Evolutionary conservation across 2,888 invertebrate species (phyloP).

Genomic region (Gisinianus flammeolus): DNA sequence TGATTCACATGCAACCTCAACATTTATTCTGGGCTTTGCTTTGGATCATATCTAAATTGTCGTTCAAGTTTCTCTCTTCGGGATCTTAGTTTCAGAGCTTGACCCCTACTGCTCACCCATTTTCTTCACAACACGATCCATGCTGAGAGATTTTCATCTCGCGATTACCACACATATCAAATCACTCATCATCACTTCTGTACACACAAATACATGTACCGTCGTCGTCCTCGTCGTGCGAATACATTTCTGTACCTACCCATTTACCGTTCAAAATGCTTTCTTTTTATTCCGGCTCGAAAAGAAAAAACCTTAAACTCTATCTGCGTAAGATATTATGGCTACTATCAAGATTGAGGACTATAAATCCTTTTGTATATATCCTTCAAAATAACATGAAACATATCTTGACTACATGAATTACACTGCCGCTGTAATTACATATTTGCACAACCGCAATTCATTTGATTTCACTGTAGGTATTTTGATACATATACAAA

Average conservation of each 20-base stretch:
- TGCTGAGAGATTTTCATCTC: constrained; percentile 34
- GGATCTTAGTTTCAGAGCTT: constrained; percentile 24
- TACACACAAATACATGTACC: background rate
- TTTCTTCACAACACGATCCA: constrained; percentile 38
- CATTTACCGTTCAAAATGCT: background rate
- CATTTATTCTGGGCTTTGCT: constrained; percentile 33
- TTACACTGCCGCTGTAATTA: too few relatives aligned
- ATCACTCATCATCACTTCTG: constrained; percentile 26
- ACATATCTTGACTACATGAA: too few relatives aligned
- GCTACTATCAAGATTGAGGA: too few relatives aligned
- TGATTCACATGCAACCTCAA: constrained; percentile 38
- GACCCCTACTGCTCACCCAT: constrained; percentile 36
- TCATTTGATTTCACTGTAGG: too few relatives aligned
- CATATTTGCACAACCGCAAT: too few relatives aligned
- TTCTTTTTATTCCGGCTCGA: background rate
- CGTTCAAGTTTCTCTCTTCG: constrained; percentile 20
- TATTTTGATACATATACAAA: too few relatives aligned
- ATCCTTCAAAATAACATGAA: too few relatives aligned
- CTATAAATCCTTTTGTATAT: too few relatives aligned
- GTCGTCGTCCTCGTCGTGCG: background rate
- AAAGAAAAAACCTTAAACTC: too few relatives aligned
- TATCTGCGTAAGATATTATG: too few relatives aligned
- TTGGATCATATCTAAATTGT: constrained; percentile 14
- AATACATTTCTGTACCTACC: background rate
- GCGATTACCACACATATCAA: constrained; percentile 34